Percentiles rank a stretch among this genome's conserved stretches.
Conservation (phyloP, 2,113 vertebrate species). For the Solea solea region DNA sequence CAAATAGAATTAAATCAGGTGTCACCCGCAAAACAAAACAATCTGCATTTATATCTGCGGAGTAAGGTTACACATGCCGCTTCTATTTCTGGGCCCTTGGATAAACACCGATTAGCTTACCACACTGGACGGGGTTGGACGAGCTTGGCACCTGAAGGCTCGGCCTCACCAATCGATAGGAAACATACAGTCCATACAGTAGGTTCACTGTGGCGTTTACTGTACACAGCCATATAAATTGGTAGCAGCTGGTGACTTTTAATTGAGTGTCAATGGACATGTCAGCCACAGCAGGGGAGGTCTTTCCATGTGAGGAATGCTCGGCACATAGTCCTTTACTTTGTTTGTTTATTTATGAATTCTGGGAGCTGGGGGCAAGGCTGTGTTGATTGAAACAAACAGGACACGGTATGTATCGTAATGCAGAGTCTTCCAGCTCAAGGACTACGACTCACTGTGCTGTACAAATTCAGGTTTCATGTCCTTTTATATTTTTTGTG, state of each 20-base stretch:
- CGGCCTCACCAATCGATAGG: constrained; percentile 72
- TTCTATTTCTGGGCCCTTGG: constrained; percentile 73
- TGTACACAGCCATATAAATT: constrained; percentile 48
- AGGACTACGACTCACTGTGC: not conserved
- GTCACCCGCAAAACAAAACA: constrained; percentile 75
- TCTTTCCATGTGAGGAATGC: constrained; percentile 58
- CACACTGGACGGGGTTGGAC: constrained; percentile 65
- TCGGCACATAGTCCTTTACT: constrained; percentile 64
- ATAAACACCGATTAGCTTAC: constrained; percentile 76
- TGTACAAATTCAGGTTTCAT: constrained; percentile 10
- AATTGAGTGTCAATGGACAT: constrained; percentile 72
- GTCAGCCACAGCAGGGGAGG: constrained; percentile 42
- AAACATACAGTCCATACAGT: constrained; percentile 44
- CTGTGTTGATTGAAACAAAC: constrained; percentile 67
- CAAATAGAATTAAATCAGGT: constrained; percentile 72
- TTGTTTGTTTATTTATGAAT: constrained; percentile 62
- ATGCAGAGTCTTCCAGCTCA: constrained; percentile 14
- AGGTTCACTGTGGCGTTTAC: constrained; percentile 59
- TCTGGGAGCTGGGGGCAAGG: constrained; percentile 35
- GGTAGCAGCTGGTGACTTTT: constrained; percentile 58
- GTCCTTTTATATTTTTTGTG: not conserved
- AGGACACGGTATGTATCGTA: constrained; percentile 41
- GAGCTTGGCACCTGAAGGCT: constrained; percentile 66
- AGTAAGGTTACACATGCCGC: constrained; percentile 64
- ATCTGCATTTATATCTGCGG: constrained; percentile 74